A percentile compares a stretch with the other conserved stretches of the same genome.
Conservation (phyloP, 2,888 invertebrate genomes). For the Proisotoma minuta region DNA sequence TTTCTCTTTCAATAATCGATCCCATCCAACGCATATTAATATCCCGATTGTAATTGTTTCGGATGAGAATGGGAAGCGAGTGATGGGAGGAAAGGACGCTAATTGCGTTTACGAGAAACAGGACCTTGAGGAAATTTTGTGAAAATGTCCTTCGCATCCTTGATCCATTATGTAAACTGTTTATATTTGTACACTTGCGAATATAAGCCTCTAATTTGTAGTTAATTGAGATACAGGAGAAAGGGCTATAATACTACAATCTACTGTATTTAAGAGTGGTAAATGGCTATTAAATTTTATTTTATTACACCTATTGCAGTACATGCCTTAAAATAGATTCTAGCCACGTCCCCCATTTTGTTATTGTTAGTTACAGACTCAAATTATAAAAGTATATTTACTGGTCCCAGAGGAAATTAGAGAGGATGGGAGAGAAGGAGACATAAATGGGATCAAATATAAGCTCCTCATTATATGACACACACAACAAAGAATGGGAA, state of each 20-base stretch:
- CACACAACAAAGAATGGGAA: no score
- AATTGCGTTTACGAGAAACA: slow-evolving; percentile 12
- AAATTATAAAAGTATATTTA: slow-evolving; percentile 5
- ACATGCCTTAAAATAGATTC: background rate
- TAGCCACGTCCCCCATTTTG: background rate
- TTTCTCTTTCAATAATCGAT: slow-evolving; percentile 8
- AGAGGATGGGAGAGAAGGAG: no score
- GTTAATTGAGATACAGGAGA: background rate
- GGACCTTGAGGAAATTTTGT: slow-evolving; percentile 15
- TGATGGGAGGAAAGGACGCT: slow-evolving; percentile 9
- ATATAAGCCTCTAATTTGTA: no score
- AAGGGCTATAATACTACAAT: background rate
- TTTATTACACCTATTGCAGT: no score
- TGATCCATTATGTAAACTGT: no score
- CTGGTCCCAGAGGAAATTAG: background rate
- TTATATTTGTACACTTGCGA: no score
- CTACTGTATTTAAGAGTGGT: no score
- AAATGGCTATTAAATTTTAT: no score
- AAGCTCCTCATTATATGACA: no score
- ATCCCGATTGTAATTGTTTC: slow-evolving; percentile 36
- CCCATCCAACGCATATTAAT: slow-evolving; percentile 18
- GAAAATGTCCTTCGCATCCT: slow-evolving; percentile 4
- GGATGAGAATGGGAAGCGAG: slow-evolving; percentile 30
- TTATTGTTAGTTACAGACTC: background rate
- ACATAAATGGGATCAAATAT: no score